These are phyloP conservation scores for Patella vulgata DNA, from an alignment of 1,140 invertebrate genomes.

Conservation along the genomic window DNA sequence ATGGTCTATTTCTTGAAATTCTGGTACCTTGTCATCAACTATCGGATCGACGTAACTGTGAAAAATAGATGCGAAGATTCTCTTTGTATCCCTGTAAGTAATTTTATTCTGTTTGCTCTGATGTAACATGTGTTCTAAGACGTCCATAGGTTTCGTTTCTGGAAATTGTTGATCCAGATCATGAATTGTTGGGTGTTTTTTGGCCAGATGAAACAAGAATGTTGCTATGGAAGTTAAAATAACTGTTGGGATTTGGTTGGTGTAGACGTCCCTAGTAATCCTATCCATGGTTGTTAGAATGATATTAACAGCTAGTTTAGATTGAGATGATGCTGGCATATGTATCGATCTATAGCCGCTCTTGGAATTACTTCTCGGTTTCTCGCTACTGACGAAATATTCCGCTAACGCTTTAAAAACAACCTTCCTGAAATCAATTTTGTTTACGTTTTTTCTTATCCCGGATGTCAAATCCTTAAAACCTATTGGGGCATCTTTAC, in stretches of 20 bases:
- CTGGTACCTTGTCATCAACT: too few species aligned
- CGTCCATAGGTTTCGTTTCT: not conserved
- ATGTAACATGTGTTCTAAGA: not conserved
- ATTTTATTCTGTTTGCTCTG: not conserved
- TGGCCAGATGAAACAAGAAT: not conserved
- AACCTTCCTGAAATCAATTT: slow-evolving; percentile 12
- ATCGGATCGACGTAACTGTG: not conserved
- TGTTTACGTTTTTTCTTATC: slow-evolving; percentile 20
- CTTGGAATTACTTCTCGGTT: not conserved
- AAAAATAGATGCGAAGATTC: slow-evolving; percentile 3
- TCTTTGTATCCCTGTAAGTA: not conserved
- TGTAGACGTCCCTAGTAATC: slow-evolving; percentile 4
- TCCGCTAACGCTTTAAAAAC: slow-evolving; percentile 20
- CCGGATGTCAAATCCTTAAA: slow-evolving; percentile 18
- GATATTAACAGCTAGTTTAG: slow-evolving; percentile 3
- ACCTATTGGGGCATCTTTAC: slow-evolving; percentile 10
- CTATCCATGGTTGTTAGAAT: not conserved
- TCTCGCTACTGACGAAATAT: slow-evolving; percentile 8
- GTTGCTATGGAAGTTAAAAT: slow-evolving; percentile 22
- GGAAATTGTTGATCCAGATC: not conserved
- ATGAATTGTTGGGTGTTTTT: not conserved
- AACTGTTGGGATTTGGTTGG: slow-evolving; percentile 9
- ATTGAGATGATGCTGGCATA: not conserved
- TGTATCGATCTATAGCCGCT: not conserved
- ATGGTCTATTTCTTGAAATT: not conserved